Base-by-base conservation (phyloP, 2,888 invertebrate genomes). In the Polyploca ridens region DNA sequence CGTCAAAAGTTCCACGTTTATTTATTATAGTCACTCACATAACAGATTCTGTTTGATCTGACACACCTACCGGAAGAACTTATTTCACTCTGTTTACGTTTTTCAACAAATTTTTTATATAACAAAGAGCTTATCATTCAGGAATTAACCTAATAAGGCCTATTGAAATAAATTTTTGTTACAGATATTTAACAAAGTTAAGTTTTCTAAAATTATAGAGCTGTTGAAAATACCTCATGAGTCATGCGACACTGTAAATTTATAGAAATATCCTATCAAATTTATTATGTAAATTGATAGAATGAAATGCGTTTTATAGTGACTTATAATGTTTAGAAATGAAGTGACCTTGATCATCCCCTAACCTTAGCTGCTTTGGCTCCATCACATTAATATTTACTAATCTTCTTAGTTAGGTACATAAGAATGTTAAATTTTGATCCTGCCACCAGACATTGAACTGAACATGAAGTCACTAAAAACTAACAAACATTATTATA, bases 331-430 rank as follows among this genome's bases (percentile, higher is more conserved):
- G 75, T 89, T 88, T 92, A 92, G 91, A 88, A 90, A 89, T 88
- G 89, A 93, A 93, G 93, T 93, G 93, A 90, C 93, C 93, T 93
- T 93, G 90, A 88, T 90, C 90, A 91, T 90, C 85, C 87, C 86
- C 86, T 87, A 84, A 88, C 87, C 88, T 88, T 90, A 88, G 87
- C 90, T 83, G 93, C 93, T 92, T 91, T 86, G 85, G 89, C 89
- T 86, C 81, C 87, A 87, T 87, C 78, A 78, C 85, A 83, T 85
- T 74, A 76, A 78, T 84, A 84, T 82, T 79, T 74, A 80, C 77
- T 77, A 81, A 81, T 81, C 79, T 82, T 81, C 78, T 74, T 82
- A 77, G 70, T 65, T 49, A 60, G 60, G 60, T 60, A 60, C 41
- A 70, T 75, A 72, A 68, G 66, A 63, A 67, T 67, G 68, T 70